Percentiles rank a stretch among this genome's conserved stretches.
These are phyloP conservation scores for Rhizomys pruinosus DNA, from an alignment of 2,113 vertebrate genomes.

Conservation along the genomic window DNA sequence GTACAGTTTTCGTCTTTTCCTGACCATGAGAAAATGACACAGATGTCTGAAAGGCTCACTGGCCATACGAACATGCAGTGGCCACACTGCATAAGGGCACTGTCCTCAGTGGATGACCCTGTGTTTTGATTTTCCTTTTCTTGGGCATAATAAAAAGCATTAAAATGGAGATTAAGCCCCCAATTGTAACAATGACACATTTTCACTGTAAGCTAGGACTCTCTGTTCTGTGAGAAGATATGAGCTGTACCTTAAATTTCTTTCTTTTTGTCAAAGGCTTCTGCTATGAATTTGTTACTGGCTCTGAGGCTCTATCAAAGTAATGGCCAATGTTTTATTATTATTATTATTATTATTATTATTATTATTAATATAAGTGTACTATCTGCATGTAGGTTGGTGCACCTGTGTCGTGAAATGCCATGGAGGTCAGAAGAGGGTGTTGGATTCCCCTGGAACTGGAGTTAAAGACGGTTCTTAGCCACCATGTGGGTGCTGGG, in stretches of 20 bases:
- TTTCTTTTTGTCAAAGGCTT: background rate
- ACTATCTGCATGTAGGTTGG: no score
- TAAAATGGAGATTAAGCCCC: background rate
- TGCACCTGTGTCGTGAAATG: no score
- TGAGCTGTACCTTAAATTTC: background rate
- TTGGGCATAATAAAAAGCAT: background rate
- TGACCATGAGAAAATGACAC: background rate
- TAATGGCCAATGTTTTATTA: background rate
- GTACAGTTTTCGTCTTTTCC: background rate
- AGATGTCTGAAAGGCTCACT: background rate
- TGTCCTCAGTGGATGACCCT: background rate
- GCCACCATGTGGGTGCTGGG: no score
- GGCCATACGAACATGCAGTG: background rate
- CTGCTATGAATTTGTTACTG: background rate
- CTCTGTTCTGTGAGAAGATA: fast-evolving
- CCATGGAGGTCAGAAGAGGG: no score
- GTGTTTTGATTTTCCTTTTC: background rate
- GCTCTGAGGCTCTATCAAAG: background rate
- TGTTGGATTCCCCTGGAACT: no score
- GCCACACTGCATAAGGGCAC: background rate
- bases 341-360: no score
- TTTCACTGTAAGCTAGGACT: no score
- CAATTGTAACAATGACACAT: background rate
- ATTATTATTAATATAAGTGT: no score
- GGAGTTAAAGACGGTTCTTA: no score